phyloP scores from a whole-genome alignment of 2,888 invertebrate species.

The Sericinus montela region DNA sequence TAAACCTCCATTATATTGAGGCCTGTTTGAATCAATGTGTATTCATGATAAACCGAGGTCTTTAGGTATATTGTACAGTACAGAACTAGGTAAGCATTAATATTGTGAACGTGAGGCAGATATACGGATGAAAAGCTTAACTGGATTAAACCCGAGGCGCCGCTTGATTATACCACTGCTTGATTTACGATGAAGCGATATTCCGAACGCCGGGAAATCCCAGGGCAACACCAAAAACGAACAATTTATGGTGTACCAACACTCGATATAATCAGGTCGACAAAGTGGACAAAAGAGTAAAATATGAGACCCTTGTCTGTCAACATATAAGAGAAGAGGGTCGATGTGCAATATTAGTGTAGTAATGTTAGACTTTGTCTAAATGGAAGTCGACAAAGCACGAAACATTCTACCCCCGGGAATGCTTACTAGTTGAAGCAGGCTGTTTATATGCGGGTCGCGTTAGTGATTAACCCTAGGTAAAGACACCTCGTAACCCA shows the following conservation, averaged over 20 bases:
- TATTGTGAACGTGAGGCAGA: slow-evolving; percentile 64
- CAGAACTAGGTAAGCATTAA: slow-evolving; percentile 27
- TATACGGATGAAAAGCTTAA: slow-evolving; percentile 67
- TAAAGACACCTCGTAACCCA: slow-evolving; percentile 43
- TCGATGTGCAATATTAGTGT: slow-evolving; percentile 29
- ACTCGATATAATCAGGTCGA: slow-evolving; percentile 56
- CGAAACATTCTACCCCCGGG: too few relatives aligned
- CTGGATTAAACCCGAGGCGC: slow-evolving; percentile 64
- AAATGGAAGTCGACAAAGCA: too few relatives aligned
- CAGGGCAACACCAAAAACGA: slow-evolving; percentile 42
- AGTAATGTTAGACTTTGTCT: slow-evolving; percentile 32
- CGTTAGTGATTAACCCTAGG: slow-evolving; percentile 63
- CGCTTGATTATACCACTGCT: slow-evolving; percentile 69
- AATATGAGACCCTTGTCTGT: slow-evolving; percentile 59
- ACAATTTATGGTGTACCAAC: slow-evolving; percentile 63
- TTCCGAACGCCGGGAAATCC: slow-evolving; percentile 20
- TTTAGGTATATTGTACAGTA: slow-evolving; percentile 35
- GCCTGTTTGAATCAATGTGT: slow-evolving; percentile 42
- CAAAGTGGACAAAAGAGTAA: slow-evolving; percentile 48
- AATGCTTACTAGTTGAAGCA: slow-evolving; percentile 34
- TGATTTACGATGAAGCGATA: slow-evolving; percentile 75
- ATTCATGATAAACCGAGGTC: slow-evolving; percentile 33
- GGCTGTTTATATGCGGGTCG: slow-evolving; percentile 71
- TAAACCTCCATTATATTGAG: slow-evolving; percentile 50
- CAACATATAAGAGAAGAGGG: slow-evolving; percentile 54